A percentile compares a stretch with the other conserved stretches of the same genome.
phyloP scores from a whole-genome alignment of 2,797 vertebrate species.

The Onychomys torridus region DNA sequence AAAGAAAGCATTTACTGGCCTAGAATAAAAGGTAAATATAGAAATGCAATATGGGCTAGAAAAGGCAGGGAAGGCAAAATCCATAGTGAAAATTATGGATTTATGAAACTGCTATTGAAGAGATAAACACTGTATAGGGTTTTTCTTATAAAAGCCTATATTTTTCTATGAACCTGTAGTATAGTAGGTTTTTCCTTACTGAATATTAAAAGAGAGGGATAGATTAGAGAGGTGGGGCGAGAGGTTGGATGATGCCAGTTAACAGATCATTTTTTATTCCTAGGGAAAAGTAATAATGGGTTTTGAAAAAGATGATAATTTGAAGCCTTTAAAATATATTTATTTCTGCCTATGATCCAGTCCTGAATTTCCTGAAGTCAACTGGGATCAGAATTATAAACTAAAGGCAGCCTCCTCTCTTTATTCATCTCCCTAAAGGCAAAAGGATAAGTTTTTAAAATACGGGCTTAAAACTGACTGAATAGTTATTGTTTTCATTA shows the following conservation, averaged over 20 bases:
- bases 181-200: not conserved
- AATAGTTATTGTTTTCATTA: not conserved
- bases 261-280: slow-evolving; percentile 31
- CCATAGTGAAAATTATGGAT: not conserved
- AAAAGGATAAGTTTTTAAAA: not conserved
- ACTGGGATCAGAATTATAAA: not conserved
- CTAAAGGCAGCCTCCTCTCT: not conserved
- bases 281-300: not conserved
- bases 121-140: not conserved
- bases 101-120: not conserved
- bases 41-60: not conserved
- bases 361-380: not conserved
- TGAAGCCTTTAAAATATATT: slow-evolving; percentile 31
- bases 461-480: not conserved
- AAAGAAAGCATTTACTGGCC: not conserved
- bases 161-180: not conserved
- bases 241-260: not conserved
- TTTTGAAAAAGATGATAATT: slow-evolving; percentile 53
- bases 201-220: not conserved
- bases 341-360: slow-evolving; percentile 24
- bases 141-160: not conserved
- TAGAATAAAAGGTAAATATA: not conserved
- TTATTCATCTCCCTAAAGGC: not conserved
- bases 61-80: not conserved
- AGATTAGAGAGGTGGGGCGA: not conserved